phyloP scores from a whole-genome alignment of 2,797 vertebrate species.

The Amphiprion clarkii region DNA sequence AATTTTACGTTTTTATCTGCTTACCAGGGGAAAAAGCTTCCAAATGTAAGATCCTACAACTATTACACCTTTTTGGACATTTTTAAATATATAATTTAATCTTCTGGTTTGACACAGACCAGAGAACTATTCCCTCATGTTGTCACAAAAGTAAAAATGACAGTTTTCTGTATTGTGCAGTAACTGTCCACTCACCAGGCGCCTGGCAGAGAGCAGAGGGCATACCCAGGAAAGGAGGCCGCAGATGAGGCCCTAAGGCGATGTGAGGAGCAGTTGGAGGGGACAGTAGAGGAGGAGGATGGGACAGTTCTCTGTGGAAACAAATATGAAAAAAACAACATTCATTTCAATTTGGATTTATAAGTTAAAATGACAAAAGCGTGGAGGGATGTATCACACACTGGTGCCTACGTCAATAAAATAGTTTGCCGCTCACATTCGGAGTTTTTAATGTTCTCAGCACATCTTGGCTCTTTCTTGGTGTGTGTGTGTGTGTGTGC shows the following conservation, averaged over 20 bases:
- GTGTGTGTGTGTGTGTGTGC: constrained; percentile 5
- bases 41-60: neutral
- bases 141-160: neutral
- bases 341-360: constrained; percentile 8
- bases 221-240: constrained; percentile 95
- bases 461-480: constrained; percentile 16
- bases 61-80: neutral
- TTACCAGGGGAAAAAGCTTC: too few relatives aligned
- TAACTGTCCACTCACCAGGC: constrained; percentile 88
- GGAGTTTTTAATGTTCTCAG: constrained; percentile 10
- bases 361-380: neutral
- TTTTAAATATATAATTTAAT: neutral
- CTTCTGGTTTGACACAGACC: neutral
- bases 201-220: constrained; percentile 95
- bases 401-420: constrained; percentile 13
- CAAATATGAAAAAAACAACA: constrained; percentile 39
- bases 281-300: constrained; percentile 93
- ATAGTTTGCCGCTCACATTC: constrained; percentile 7
- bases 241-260: constrained; percentile 93
- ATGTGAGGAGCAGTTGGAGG: constrained; percentile 95
- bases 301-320: constrained; percentile 88
- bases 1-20: too few relatives aligned
- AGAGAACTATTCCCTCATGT: neutral
- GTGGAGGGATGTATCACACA: neutral
- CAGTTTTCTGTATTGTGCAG: neutral